Percentiles rank a stretch among this genome's conserved stretches.
These are phyloP conservation scores for Myiozetetes cayanensis DNA, from an alignment of 2,113 vertebrate genomes.

Conservation along the genomic window DNA sequence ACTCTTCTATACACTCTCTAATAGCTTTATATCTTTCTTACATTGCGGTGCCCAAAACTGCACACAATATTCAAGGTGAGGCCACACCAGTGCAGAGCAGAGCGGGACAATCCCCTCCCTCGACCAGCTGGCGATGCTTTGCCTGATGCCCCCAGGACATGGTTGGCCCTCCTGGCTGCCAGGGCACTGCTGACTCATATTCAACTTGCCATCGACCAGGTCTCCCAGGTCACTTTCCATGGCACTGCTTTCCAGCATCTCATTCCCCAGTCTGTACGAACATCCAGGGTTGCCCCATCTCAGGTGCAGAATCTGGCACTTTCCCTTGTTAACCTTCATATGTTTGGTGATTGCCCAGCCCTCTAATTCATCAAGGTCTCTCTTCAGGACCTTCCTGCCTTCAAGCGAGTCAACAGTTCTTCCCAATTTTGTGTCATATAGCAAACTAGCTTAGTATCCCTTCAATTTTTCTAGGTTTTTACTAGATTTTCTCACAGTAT, in stretches of 20 bases:
- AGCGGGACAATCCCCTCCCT: neutral
- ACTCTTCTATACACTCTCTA: too few relatives aligned
- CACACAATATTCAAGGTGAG: accelerated
- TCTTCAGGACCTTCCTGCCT: neutral
- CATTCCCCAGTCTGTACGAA: neutral
- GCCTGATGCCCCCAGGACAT: accelerated
- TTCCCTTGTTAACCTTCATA: neutral
- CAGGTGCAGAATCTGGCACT: neutral
- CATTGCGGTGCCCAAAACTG: too few relatives aligned
- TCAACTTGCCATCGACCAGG: accelerated
- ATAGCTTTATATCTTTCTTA: too few relatives aligned
- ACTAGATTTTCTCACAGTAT: neutral
- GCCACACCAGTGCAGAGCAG: accelerated
- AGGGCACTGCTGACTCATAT: neutral
- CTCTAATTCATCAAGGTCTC: neutral
- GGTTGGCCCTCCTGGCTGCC: accelerated
- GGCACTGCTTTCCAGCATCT: neutral
- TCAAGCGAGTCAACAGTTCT: neutral
- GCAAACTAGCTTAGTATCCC: neutral
- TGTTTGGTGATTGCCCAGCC: neutral
- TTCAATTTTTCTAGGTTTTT: neutral
- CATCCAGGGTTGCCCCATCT: neutral
- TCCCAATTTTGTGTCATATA: neutral
- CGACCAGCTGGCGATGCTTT: accelerated
- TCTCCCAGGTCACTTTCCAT: accelerated